Percentiles rank a stretch among this genome's conserved stretches.
These are phyloP conservation scores for Brachylomia viminalis DNA, from an alignment of 2,888 invertebrate species.

Conservation along the genomic window DNA sequence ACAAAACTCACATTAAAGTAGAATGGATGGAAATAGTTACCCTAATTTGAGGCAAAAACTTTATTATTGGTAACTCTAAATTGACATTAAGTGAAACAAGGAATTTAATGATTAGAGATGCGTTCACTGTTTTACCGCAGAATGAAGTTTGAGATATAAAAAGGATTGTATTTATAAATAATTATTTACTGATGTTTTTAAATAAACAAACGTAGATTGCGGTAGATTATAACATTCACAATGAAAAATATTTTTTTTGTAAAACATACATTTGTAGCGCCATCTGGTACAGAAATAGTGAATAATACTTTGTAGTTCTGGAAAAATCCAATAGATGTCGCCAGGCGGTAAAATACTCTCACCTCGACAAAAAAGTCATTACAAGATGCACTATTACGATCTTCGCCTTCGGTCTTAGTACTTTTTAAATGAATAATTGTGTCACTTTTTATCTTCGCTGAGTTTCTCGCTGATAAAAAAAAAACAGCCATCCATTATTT, in stretches of 20 bases:
- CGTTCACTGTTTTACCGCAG: conserved; percentile 49
- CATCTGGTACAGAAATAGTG: conserved; percentile 8
- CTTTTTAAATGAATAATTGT: conserved; percentile 61
- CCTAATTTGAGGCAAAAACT: conserved; percentile 6
- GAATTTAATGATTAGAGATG: conserved; percentile 40
- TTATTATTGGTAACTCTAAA: conserved; percentile 57
- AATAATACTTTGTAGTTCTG: not conserved
- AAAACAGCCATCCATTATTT: conserved; percentile 64
- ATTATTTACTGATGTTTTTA: not conserved
- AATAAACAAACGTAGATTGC: not conserved
- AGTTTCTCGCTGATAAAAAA: conserved; percentile 45
- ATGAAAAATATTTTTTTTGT: not conserved
- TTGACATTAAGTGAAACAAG: conserved; percentile 71
- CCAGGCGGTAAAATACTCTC: not conserved
- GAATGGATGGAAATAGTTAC: not conserved
- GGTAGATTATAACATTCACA: not conserved
- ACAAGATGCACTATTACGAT: conserved; percentile 34
- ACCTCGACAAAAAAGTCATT: conserved; percentile 11
- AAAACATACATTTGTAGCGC: not conserved
- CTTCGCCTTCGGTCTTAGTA: conserved; percentile 28
- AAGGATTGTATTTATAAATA: not conserved
- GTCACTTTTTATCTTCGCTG: conserved; percentile 53
- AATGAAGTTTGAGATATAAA: not conserved
- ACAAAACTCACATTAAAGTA: not conserved
- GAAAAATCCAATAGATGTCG: conserved; percentile 28